Base-by-base conservation (phyloP, 2,797 vertebrate genomes). In the Telmatherina bonti region DNA sequence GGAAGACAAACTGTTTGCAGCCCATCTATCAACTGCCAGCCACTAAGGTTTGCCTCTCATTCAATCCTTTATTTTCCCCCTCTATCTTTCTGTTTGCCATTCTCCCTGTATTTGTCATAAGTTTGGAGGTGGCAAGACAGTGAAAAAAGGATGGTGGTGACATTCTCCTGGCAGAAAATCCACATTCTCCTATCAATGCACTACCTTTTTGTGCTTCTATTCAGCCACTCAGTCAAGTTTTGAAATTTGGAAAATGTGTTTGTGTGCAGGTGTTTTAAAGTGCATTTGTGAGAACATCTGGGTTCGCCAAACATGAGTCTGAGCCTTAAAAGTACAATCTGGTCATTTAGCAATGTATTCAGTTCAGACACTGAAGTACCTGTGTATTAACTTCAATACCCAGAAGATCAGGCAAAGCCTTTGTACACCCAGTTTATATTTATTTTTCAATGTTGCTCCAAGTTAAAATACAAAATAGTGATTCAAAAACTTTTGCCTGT, bases 1-100 rank as follows among this genome's bases (percentile, higher is more conserved):
- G 78, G 78, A 88, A 79, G 76, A 78, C 35, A 30, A 80, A 74
- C 68, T 82, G 76, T 89, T 89, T 81, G 76, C 76, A 76, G 64
- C 76, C 55, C 86, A 91, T 91, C 87, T 82, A 84, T 90, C 87
- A 89, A 78, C 57, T 74, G 65, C 78, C 76, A 82, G 80, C 78
- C 11, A 76, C 62, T 47, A 81, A 76, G 81, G 79, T 77, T 75
- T 68, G 55, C 69, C 61, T 67, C 71, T 88, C 77, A 78, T 87
- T 81, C 77, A 68, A 58, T 79, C 69, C 30, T 68, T 72, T 68
- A 69, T 74, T 75, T 70, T 60, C 18, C 31, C 24, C 27, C 29
- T 55, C 49, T 61, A 71, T 76, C 69, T 41, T 43, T 56, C 26
- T 27, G 58, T 67, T 72, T 71, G 47, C 56, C 43, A 41, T 41